Evolutionary conservation across 2,888 invertebrate species (phyloP).

Genomic region (Anaspis maculata): DNA sequence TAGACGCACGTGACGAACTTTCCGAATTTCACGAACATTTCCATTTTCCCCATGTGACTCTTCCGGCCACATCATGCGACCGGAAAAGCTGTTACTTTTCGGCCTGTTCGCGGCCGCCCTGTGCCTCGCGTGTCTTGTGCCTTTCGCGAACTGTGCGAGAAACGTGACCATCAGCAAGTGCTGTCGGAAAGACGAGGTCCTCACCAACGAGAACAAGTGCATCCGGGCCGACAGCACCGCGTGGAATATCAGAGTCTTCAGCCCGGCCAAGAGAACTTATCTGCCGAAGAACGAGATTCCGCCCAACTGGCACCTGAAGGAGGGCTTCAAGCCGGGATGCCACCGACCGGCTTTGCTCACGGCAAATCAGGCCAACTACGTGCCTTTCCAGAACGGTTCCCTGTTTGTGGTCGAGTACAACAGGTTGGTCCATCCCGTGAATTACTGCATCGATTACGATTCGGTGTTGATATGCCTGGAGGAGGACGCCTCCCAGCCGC

Average conservation of each 20-base stretch:
- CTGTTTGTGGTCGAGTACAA: constrained; percentile 48
- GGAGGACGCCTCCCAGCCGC: constrained; percentile 25
- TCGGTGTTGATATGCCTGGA: constrained; percentile 56
- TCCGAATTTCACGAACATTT: constrained; percentile 1
- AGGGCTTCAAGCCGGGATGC: constrained; percentile 37
- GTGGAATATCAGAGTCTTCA: constrained; percentile 24
- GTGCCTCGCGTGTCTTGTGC: no score
- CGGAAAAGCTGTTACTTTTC: constrained; percentile 1
- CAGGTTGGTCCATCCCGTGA: constrained; percentile 44
- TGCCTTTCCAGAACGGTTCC: constrained; percentile 56
- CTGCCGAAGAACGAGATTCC: constrained; percentile 30
- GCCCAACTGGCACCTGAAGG: constrained; percentile 39
- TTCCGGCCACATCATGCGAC: constrained; percentile 1
- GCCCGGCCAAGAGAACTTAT: constrained; percentile 10
- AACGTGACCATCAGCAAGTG: constrained; percentile 30
- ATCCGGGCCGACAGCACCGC: constrained; percentile 11
- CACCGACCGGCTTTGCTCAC: constrained; percentile 27
- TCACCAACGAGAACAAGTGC: constrained; percentile 23
- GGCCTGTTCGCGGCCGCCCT: constrained; percentile 1
- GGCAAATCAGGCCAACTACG: constrained; percentile 27
- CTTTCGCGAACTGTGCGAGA: no score
- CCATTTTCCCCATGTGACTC: no score
- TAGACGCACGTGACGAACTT: no score
- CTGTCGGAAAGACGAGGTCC: constrained; percentile 24
- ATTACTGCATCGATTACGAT: constrained; percentile 62